A percentile compares a stretch with the other conserved stretches of the same genome.
Conservation (phyloP, 2,888 invertebrate genomes). For the Drosophila flavopinicola region DNA sequence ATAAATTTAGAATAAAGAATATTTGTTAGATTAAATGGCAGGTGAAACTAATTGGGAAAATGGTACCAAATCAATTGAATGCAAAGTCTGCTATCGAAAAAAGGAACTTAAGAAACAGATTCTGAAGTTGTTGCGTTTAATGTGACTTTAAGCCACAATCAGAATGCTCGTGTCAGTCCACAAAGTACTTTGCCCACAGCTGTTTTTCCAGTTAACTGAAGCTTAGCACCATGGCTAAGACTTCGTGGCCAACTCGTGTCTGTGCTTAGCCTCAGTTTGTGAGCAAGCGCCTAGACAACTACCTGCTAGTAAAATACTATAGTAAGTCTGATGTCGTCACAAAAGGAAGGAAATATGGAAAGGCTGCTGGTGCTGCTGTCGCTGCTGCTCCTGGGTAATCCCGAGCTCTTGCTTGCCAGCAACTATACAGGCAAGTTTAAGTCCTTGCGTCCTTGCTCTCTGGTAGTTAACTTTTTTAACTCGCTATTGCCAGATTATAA, state of each 20-base stretch:
- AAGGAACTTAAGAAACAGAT: slow-evolving; percentile 7
- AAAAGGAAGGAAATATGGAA: slow-evolving; percentile 1
- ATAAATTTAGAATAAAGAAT: too few species aligned
- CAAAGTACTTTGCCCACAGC: slow-evolving; percentile 29
- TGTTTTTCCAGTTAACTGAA: slow-evolving; percentile 34
- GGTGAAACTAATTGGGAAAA: too few species aligned
- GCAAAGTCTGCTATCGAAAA: neutral
- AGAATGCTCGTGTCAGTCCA: slow-evolving; percentile 12
- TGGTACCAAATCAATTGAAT: neutral
- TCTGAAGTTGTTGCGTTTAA: neutral
- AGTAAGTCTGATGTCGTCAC: slow-evolving; percentile 5
- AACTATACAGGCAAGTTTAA: slow-evolving; percentile 32
- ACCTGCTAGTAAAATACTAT: neutral
- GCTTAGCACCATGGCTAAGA: slow-evolving; percentile 1
- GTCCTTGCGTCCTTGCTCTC: neutral
- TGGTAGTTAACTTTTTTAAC: neutral
- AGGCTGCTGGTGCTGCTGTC: slow-evolving; percentile 9
- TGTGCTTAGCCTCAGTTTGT: slow-evolving; percentile 20
- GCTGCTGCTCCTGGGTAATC: slow-evolving; percentile 6
- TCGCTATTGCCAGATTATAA: slow-evolving; percentile 25
- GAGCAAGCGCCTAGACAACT: slow-evolving; percentile 8
- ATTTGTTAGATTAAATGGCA: neutral
- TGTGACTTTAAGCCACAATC: neutral
- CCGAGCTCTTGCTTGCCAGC: neutral
- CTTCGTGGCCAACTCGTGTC: slow-evolving; percentile 16